These are phyloP conservation scores for Bombus pyrosoma DNA, from an alignment of 1,140 invertebrate genomes.

Conservation along the genomic window DNA sequence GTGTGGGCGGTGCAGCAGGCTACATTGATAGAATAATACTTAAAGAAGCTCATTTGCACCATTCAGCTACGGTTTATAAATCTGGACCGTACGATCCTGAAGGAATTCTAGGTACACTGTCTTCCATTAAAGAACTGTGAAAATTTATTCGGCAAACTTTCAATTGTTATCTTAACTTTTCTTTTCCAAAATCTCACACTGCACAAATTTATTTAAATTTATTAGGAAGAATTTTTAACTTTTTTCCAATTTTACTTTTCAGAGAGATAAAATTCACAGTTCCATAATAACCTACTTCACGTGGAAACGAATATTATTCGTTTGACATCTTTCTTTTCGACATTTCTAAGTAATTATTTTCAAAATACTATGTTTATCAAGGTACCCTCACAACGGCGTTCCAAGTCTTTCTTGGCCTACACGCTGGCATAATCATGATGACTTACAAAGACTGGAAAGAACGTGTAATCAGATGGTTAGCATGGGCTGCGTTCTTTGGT, in stretches of 20 bases:
- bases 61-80: slow-evolving; percentile 87
- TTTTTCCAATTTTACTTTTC: not conserved
- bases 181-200: not conserved
- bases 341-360: not conserved
- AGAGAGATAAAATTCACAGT: too few relatives aligned
- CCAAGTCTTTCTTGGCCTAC: slow-evolving; percentile 91
- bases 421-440: slow-evolving; percentile 91
- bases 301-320: too few relatives aligned
- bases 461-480: slow-evolving; percentile 88
- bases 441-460: slow-evolving; percentile 85
- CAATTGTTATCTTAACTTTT: not conserved
- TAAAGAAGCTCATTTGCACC: slow-evolving; percentile 86
- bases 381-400: slow-evolving; percentile 84
- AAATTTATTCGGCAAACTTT: not conserved
- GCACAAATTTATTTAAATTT: not conserved
- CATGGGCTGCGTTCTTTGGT: slow-evolving; percentile 84
- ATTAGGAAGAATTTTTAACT: not conserved
- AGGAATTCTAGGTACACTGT: slow-evolving; percentile 82
- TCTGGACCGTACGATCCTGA: slow-evolving; percentile 92
- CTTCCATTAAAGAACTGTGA: not conserved
- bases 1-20: slow-evolving; percentile 92
- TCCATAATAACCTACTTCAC: not conserved
- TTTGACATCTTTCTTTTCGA: not conserved
- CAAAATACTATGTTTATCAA: slow-evolving; percentile 51
- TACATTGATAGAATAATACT: slow-evolving; percentile 88